These are phyloP conservation scores for Penaeus monodon DNA, from an alignment of 2,888 invertebrate genomes.

Conservation along the genomic window DNA sequence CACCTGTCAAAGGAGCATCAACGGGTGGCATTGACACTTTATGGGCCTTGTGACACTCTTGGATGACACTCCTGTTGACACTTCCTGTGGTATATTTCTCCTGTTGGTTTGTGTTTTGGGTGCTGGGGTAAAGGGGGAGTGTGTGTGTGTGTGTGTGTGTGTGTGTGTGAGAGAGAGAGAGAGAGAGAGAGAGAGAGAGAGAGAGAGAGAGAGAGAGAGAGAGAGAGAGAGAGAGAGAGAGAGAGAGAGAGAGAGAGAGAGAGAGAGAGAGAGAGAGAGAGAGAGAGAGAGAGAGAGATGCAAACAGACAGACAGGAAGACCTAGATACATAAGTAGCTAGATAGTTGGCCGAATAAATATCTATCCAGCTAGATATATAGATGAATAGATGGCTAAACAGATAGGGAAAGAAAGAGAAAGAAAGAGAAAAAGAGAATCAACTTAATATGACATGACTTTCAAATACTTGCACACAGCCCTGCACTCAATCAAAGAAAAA, in stretches of 20 bases:
- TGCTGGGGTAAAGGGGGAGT: too few relatives aligned
- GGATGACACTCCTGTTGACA: too few relatives aligned
- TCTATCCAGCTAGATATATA: background rate
- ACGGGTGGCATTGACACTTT: too few relatives aligned
- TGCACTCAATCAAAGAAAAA: too few relatives aligned
- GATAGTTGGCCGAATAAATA: too few relatives aligned
- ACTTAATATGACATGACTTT: background rate
- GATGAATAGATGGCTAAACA: background rate
- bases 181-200: background rate
- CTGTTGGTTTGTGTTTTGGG: too few relatives aligned
- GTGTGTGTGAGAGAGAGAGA: too few relatives aligned
- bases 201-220: background rate
- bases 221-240: background rate
- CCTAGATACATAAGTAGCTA: background rate
- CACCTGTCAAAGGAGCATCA: too few relatives aligned
- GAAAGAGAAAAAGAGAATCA: background rate
- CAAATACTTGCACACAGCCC: too few relatives aligned
- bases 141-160: too few relatives aligned
- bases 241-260: background rate
- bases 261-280: background rate
- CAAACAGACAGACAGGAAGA: background rate
- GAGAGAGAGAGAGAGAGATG: background rate
- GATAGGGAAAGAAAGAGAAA: background rate
- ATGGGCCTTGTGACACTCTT: too few relatives aligned
- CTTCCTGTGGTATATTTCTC: too few relatives aligned